Conservation (phyloP, 2,888 invertebrate genomes). For the Fragum fragum region DNA sequence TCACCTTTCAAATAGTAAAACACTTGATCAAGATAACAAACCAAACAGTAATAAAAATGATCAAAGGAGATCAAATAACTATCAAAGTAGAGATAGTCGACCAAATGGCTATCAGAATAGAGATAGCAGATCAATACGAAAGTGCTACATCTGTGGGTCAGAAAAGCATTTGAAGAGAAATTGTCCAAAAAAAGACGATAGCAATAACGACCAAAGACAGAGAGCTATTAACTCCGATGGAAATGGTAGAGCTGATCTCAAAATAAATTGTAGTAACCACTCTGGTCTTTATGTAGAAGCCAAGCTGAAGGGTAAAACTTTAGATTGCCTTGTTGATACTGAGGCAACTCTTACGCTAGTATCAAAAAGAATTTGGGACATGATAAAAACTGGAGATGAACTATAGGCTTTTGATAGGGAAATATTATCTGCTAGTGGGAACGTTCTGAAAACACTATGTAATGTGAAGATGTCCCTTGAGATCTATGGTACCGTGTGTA, state of each 20-base stretch:
- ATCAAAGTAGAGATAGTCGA: background rate
- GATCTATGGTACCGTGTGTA: background rate
- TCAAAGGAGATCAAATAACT: no score
- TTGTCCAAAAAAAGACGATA: background rate
- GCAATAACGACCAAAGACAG: background rate
- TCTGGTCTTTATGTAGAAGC: no score
- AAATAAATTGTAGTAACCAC: no score
- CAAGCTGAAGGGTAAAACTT: no score
- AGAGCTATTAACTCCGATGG: background rate
- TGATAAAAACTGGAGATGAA: background rate
- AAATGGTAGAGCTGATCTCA: no score
- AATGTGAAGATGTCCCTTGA: background rate
- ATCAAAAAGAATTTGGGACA: slow-evolving; percentile 12
- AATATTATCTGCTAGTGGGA: slow-evolving; percentile 21
- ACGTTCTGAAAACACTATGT: background rate
- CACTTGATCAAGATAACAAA: background rate
- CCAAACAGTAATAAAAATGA: no score
- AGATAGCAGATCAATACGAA: background rate
- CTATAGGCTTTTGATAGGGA: background rate
- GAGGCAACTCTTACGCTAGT: slow-evolving; percentile 29
- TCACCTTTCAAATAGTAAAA: no score
- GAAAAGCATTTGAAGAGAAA: slow-evolving; percentile 12
- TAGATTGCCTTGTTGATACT: slow-evolving; percentile 28
- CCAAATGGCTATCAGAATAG: background rate
- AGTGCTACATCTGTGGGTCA: slow-evolving; percentile 17